Percentiles rank a stretch among this genome's conserved stretches.
Evolutionary conservation across 2,797 vertebrate species (phyloP).

Genomic region (Stomatorhinus walkeri): DNA sequence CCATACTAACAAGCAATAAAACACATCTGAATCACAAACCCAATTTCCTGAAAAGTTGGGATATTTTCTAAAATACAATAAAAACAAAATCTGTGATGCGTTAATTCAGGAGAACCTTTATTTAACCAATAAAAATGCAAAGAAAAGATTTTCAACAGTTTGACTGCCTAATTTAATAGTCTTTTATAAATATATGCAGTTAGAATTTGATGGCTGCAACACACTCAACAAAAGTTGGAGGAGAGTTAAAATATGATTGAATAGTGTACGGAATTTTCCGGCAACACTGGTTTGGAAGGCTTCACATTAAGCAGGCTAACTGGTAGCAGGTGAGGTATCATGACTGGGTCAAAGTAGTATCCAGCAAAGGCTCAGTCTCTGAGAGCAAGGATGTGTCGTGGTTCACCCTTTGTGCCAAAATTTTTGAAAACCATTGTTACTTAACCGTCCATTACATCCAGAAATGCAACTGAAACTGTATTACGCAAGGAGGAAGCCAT

Average conservation of each 20-base stretch:
- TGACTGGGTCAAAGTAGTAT: not conserved
- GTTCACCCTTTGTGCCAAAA: not conserved
- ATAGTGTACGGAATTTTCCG: not conserved
- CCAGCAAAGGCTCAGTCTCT: not conserved
- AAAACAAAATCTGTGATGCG: not conserved
- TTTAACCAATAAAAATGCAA: not conserved
- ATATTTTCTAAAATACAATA: not conserved
- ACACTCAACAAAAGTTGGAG: not conserved
- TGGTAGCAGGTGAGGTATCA: not conserved
- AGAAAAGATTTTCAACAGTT: not conserved
- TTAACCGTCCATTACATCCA: not conserved
- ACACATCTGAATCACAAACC: not conserved
- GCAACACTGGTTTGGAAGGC: not conserved
- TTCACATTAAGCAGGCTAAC: not conserved
- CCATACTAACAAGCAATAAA: slow-evolving; percentile 56
- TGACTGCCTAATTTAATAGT: not conserved
- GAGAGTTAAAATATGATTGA: not conserved
- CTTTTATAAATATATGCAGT: not conserved
- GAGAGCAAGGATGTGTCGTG: not conserved
- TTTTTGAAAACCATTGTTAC: not conserved
- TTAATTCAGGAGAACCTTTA: not conserved
- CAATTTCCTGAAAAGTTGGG: not conserved
- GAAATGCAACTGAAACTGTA: not conserved
- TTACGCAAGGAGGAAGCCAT: not conserved
- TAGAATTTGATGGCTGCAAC: not conserved